Conservation (phyloP, 1,140 invertebrate genomes). For the Drosophila repleta region DNA sequence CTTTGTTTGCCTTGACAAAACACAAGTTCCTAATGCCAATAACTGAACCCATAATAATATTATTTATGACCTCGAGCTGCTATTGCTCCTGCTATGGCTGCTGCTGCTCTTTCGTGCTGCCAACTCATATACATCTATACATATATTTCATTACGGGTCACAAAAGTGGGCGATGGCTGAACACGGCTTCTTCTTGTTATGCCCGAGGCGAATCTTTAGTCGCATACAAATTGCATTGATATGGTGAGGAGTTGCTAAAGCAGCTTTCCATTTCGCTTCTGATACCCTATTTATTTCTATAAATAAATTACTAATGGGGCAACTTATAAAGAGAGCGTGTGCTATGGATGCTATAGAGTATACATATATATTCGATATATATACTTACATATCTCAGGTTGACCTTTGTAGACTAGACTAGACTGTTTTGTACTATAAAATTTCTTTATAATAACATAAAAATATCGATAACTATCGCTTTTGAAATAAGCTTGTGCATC, state of each 20-base stretch:
- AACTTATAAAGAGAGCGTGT: background rate
- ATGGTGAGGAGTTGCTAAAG: conserved; percentile 9
- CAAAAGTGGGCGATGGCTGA: conserved; percentile 19
- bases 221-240: conserved; percentile 37
- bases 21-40: conserved; percentile 70
- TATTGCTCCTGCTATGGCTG: conserved; percentile 1
- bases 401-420: too few species aligned
- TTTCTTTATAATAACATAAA: background rate
- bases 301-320: background rate
- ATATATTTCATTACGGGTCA: conserved; percentile 62
- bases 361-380: background rate
- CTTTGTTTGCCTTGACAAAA: conserved; percentile 75
- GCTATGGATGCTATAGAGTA: background rate
- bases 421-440: too few species aligned
- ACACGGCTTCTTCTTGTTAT: conserved; percentile 10
- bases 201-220: conserved; percentile 20
- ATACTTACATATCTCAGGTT: background rate
- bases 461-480: background rate
- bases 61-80: conserved; percentile 65
- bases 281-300: background rate
- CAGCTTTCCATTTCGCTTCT: background rate
- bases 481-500: background rate
- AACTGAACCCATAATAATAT: conserved; percentile 73
- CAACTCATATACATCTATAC: conserved; percentile 45
- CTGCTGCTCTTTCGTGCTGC: conserved; percentile 5